Conservation (phyloP, 2,888 invertebrate species). For the Atethmia centrago region DNA sequence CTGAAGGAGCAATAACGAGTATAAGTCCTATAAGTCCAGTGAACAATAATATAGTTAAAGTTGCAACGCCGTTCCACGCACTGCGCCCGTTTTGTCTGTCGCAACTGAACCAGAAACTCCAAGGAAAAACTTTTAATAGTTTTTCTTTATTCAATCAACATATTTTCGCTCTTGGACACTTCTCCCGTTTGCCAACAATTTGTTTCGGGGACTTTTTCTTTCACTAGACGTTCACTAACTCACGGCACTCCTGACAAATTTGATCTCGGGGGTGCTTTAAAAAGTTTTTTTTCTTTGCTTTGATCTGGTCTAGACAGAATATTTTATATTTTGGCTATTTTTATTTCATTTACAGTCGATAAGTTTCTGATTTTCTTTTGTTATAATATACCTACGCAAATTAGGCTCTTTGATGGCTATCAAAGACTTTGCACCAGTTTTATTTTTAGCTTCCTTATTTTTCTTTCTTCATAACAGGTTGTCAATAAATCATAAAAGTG, state of each 20-base stretch:
- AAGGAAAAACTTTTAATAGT: conserved; percentile 88
- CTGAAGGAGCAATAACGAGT: conserved; percentile 6
- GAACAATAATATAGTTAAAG: conserved; percentile 61
- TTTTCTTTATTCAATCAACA: conserved; percentile 90
- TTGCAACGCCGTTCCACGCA: conserved; percentile 74
- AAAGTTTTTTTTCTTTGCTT: conserved; percentile 77
- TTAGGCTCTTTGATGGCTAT: background rate
- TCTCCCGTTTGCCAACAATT: conserved; percentile 88
- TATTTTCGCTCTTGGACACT: conserved; percentile 89
- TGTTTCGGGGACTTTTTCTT: conserved; percentile 86
- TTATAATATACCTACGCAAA: background rate
- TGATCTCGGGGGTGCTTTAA: conserved; percentile 82
- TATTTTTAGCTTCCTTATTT: conserved; percentile 1
- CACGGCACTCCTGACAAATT: conserved; percentile 82
- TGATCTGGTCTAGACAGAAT: conserved; percentile 82
- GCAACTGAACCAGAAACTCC: conserved; percentile 83
- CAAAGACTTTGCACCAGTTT: background rate
- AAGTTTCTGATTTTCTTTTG: conserved; percentile 31
- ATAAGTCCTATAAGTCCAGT: conserved; percentile 56
- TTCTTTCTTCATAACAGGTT: conserved; percentile 5
- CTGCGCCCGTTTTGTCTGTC: conserved; percentile 79
- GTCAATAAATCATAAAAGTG: conserved; percentile 45
- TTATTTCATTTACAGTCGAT: conserved; percentile 39
- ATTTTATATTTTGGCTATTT: conserved; percentile 68
- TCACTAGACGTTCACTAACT: conserved; percentile 77